Percentiles rank a stretch among this genome's conserved stretches.
phyloP scores from a whole-genome alignment of 2,888 invertebrate species.

The Sminthurides aquaticus region DNA sequence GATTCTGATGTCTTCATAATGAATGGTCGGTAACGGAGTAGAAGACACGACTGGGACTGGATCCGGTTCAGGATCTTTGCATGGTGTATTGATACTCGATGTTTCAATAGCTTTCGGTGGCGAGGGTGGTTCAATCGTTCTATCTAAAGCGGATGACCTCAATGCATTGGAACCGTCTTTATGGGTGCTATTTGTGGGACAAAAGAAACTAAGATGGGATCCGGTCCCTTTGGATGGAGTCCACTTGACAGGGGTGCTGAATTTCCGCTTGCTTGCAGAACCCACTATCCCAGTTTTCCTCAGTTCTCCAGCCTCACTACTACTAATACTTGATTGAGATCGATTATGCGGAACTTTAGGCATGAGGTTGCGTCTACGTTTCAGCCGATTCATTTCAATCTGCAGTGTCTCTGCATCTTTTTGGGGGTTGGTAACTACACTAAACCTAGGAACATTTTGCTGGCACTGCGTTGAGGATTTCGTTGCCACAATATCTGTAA shows the following conservation, averaged over 20 bases:
- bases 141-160: background rate
- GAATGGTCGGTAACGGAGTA: background rate
- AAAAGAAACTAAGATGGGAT: constrained; percentile 11
- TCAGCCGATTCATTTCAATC: background rate
- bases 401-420: background rate
- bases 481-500: background rate
- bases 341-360: background rate
- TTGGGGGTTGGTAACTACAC: background rate
- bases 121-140: background rate
- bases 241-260: constrained; percentile 15
- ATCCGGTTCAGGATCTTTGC: background rate
- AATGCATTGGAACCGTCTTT: background rate
- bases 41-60: background rate
- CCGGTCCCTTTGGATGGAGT: constrained; percentile 12
- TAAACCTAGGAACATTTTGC: background rate
- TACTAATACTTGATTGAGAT: background rate
- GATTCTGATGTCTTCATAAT: background rate
- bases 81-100: background rate
- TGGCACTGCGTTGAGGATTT: background rate
- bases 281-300: background rate
- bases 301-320: background rate
- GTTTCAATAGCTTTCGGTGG: background rate
- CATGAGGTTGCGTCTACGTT: background rate
- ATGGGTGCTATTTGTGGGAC: constrained; percentile 4
- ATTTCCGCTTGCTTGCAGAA: constrained; percentile 17